These are phyloP conservation scores for Bilobella aurantiaca DNA, from an alignment of 1,140 invertebrate species.

Conservation along the genomic window DNA sequence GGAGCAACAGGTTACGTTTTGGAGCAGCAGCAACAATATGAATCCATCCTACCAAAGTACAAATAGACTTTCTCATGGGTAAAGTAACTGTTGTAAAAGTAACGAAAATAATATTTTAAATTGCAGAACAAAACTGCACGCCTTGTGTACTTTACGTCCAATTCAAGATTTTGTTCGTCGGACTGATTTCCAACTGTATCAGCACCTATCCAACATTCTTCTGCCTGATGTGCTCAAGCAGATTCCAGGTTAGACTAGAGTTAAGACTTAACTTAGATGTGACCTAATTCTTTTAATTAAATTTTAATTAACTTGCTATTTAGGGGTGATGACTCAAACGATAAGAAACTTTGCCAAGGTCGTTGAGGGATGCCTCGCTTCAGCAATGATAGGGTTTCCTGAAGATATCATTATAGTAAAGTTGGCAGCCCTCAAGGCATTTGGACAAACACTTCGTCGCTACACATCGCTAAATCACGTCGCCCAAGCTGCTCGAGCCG, in stretches of 20 bases:
- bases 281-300: slow-evolving; percentile 12
- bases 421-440: slow-evolving; percentile 72
- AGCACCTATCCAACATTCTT: slow-evolving; percentile 87
- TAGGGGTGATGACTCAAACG: slow-evolving; percentile 80
- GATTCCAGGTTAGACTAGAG: slow-evolving; percentile 62
- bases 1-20: slow-evolving; percentile 41
- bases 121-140: slow-evolving; percentile 50
- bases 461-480: slow-evolving; percentile 98
- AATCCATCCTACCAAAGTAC: slow-evolving; percentile 62
- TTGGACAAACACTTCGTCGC: slow-evolving; percentile 85
- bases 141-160: slow-evolving; percentile 48
- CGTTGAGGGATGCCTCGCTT: slow-evolving; percentile 74
- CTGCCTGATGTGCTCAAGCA: slow-evolving; percentile 91
- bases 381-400: slow-evolving; percentile 76
- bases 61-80: slow-evolving; percentile 16
- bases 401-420: slow-evolving; percentile 73
- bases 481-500: slow-evolving; percentile 87
- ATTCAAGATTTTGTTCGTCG: slow-evolving; percentile 61
- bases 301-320: slow-evolving; percentile 10
- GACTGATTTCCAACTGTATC: slow-evolving; percentile 89
- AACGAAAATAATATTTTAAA: neutral
- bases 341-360: slow-evolving; percentile 89
- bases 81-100: neutral
- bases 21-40: slow-evolving; percentile 62
- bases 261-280: slow-evolving; percentile 6